Evolutionary conservation across 2,888 invertebrate species (phyloP).

Genomic region (Drosophila quinaria): DNA sequence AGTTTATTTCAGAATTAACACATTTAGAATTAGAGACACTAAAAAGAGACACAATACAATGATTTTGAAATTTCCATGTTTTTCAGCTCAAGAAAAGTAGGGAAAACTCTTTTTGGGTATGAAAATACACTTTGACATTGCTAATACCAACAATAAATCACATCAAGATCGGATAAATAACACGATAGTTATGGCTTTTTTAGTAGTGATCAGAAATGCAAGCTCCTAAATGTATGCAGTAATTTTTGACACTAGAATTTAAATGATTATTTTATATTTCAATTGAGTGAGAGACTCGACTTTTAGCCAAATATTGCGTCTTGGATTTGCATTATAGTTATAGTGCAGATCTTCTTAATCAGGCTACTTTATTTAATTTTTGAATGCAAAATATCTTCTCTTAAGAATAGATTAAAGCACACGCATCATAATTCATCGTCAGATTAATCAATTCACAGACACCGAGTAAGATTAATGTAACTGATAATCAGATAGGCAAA

Average conservation of each 20-base stretch:
- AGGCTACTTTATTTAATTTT: background rate
- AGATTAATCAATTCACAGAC: slow-evolving; percentile 9
- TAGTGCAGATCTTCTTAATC: too few relatives aligned
- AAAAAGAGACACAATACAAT: background rate
- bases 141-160: too few relatives aligned
- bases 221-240: background rate
- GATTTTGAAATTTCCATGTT: too few relatives aligned
- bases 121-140: too few relatives aligned
- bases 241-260: background rate
- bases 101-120: too few relatives aligned
- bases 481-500: slow-evolving; percentile 35
- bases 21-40: background rate
- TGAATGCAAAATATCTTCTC: background rate
- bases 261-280: too few relatives aligned
- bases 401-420: slow-evolving; percentile 30
- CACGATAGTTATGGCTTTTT: background rate
- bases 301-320: too few relatives aligned
- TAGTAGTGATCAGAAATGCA: background rate
- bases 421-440: slow-evolving; percentile 53
- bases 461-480: slow-evolving; percentile 52
- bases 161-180: background rate
- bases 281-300: too few relatives aligned
- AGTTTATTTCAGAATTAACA: too few relatives aligned
- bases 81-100: too few relatives aligned
- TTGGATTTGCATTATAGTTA: too few relatives aligned